Percentiles rank a stretch among this genome's conserved stretches.
Conservation (phyloP, 2,888 invertebrate species). For the Mimumesa dahlbomi region DNA sequence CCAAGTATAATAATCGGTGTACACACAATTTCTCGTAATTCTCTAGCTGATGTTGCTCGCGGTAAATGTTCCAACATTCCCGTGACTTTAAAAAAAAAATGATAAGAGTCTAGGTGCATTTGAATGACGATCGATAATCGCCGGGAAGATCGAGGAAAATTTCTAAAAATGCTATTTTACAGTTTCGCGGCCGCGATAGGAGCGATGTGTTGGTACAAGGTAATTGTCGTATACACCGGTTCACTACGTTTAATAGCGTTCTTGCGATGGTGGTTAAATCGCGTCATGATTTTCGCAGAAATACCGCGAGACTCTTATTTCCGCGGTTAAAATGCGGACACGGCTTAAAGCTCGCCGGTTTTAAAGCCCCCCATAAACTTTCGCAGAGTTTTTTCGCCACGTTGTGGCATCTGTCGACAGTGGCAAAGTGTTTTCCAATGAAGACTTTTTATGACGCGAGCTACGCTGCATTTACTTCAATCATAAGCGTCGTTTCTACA, state of each 20-base stretch:
- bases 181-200: neutral
- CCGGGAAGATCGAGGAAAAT: neutral
- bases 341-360: slow-evolving; percentile 9
- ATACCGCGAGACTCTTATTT: slow-evolving; percentile 13
- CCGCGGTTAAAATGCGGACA: slow-evolving; percentile 34
- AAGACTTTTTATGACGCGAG: slow-evolving; percentile 20
- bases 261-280: slow-evolving; percentile 7
- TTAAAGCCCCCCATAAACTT: slow-evolving; percentile 45
- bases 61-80: neutral
- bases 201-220: too few species aligned
- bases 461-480: slow-evolving; percentile 24
- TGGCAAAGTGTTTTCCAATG: slow-evolving; percentile 56
- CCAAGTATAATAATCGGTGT: too few species aligned
- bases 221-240: neutral
- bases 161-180: neutral
- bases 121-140: neutral
- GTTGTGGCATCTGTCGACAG: slow-evolving; percentile 34
- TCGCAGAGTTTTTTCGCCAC: slow-evolving; percentile 23
- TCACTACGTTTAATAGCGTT: neutral
- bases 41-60: too few species aligned
- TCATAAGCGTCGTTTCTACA: slow-evolving; percentile 4
- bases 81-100: neutral
- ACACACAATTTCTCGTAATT: too few species aligned
- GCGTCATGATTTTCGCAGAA: slow-evolving; percentile 1
- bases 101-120: neutral